These are phyloP conservation scores for Chesias legatella DNA, from an alignment of 2,888 invertebrate genomes.

Conservation along the genomic window DNA sequence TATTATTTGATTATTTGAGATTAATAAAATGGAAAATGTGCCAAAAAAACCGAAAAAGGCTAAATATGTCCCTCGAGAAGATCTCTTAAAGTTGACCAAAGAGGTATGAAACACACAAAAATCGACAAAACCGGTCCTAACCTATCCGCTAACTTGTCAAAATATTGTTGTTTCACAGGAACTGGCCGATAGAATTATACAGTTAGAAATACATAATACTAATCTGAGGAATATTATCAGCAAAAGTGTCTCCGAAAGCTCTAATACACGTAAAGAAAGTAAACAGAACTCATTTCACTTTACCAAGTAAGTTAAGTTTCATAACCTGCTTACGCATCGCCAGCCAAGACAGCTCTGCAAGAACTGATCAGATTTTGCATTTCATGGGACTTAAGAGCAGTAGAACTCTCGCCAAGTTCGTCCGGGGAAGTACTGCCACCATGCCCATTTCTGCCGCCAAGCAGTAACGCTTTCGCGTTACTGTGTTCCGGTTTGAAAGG, in stretches of 20 bases:
- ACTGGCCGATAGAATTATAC: conserved; percentile 85
- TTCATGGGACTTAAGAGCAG: too few relatives aligned
- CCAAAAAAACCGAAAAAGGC: conserved; percentile 46
- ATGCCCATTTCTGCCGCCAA: too few relatives aligned
- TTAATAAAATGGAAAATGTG: conserved; percentile 38
- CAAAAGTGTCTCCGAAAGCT: conserved; percentile 57
- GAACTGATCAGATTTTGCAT: too few relatives aligned
- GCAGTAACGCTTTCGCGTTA: too few relatives aligned
- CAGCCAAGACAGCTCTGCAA: too few relatives aligned
- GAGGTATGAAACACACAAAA: conserved; percentile 38
- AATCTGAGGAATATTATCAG: conserved; percentile 87
- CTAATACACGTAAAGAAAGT: conserved; percentile 27
- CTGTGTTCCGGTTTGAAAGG: too few relatives aligned
- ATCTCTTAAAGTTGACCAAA: conserved; percentile 51
- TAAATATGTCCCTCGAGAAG: conserved; percentile 40
- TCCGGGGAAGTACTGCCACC: too few relatives aligned
- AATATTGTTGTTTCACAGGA: conserved; percentile 74
- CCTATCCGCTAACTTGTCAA: conserved; percentile 18
- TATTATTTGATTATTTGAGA: too few relatives aligned
- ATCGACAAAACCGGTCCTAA: conserved; percentile 26
- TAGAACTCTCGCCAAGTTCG: too few relatives aligned
- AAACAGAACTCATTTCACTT: conserved; percentile 82
- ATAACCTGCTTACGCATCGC: too few relatives aligned
- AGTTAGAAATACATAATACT: conserved; percentile 87
- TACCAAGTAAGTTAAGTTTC: conserved; percentile 66